Percentiles rank a stretch among this genome's conserved stretches.
Conservation (phyloP, 2,113 vertebrate species). For the Cygnus atratus region DNA sequence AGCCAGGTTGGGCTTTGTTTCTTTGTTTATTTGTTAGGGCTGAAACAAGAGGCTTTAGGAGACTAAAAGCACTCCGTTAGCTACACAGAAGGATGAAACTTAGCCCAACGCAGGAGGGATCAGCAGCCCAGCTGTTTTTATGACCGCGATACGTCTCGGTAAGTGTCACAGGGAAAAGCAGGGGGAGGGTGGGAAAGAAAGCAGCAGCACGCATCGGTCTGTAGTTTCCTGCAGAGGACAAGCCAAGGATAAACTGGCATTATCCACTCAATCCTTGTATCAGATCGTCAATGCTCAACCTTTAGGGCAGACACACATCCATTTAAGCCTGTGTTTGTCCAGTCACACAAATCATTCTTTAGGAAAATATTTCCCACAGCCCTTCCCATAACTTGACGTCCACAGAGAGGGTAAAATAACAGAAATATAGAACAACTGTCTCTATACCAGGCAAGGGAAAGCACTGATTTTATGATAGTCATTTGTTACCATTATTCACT, state of each 20-base stretch:
- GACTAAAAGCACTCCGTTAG: not conserved
- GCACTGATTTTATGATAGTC: not conserved
- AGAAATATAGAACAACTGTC: slow-evolving; percentile 15
- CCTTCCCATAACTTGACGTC: slow-evolving; percentile 53
- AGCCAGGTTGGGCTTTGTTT: not conserved
- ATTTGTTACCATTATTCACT: slow-evolving; percentile 45
- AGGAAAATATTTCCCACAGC: slow-evolving; percentile 64
- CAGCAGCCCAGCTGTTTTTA: not conserved
- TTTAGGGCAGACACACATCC: slow-evolving; percentile 43
- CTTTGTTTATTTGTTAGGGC: not conserved
- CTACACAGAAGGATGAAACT: not conserved
- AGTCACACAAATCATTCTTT: slow-evolving; percentile 52
- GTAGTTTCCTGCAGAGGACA: slow-evolving; percentile 32
- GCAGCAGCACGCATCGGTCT: not conserved
- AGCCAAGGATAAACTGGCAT: slow-evolving; percentile 38
- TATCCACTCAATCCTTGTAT: slow-evolving; percentile 53
- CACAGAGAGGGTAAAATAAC: slow-evolving; percentile 46
- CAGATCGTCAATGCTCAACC: not conserved
- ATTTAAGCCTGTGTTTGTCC: slow-evolving; percentile 58
- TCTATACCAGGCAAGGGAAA: slow-evolving; percentile 19
- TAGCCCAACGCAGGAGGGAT: not conserved
- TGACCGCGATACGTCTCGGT: not conserved
- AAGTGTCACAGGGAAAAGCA: not conserved
- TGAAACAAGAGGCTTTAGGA: not conserved
- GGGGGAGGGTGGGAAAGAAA: slow-evolving; percentile 59